These are phyloP conservation scores for Teleogryllus occipitalis DNA, from an alignment of 1,140 invertebrate species.

Conservation along the genomic window DNA sequence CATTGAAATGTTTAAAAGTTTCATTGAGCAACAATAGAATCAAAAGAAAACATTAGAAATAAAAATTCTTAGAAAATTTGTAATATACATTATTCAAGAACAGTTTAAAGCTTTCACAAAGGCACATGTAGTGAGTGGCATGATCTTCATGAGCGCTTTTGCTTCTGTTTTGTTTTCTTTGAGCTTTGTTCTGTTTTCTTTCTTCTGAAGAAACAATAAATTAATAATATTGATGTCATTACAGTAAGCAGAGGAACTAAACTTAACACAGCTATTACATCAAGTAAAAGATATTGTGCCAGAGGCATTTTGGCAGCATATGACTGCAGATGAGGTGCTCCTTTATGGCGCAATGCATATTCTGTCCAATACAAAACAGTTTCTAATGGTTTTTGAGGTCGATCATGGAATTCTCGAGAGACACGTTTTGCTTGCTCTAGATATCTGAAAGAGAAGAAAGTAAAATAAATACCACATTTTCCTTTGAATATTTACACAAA, in stretches of 20 bases:
- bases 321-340: conserved; percentile 44
- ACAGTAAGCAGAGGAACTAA: neutral
- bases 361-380: conserved; percentile 53
- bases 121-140: no score
- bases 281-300: conserved; percentile 52
- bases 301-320: conserved; percentile 45
- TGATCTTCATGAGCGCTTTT: neutral
- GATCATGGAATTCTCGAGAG: conserved; percentile 21
- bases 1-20: neutral
- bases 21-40: neutral
- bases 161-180: neutral
- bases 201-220: neutral
- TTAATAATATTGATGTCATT: neutral
- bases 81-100: no score
- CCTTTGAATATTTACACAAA: no score
- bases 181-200: neutral
- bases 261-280: conserved; percentile 35
- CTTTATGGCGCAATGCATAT: conserved; percentile 49
- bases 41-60: no score
- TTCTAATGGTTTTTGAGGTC: conserved; percentile 35
- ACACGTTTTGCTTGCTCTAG: neutral
- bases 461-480: neutral
- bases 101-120: no score
- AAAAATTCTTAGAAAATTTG: no score
- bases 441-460: neutral